These are phyloP conservation scores for Onychomys torridus DNA, from an alignment of 2,797 vertebrate genomes.

Conservation along the genomic window DNA sequence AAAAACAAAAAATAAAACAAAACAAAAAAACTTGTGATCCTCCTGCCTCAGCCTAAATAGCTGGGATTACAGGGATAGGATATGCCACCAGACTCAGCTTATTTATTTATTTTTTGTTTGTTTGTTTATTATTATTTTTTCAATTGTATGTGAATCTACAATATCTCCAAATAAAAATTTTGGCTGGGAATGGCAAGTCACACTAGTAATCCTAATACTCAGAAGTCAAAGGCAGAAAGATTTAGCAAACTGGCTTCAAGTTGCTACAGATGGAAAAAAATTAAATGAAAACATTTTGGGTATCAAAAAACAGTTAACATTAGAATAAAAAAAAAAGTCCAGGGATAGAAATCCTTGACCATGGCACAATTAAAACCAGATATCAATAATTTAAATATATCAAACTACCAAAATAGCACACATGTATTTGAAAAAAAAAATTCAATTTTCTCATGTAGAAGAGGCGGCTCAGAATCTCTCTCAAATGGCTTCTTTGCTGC, in stretches of 20 bases:
- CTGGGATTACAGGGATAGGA: not conserved
- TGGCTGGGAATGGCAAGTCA: not conserved
- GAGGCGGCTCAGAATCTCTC: constrained; percentile 13
- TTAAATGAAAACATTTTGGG: not conserved
- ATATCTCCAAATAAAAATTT: not conserved
- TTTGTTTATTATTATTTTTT: no score
- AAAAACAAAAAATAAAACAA: no score
- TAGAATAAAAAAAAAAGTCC: not conserved
- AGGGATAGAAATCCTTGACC: not conserved
- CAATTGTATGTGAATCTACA: not conserved
- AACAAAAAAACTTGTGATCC: not conserved
- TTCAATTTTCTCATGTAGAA: not conserved
- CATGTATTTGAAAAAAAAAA: not conserved
- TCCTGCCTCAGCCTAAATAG: not conserved
- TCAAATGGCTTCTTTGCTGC: not conserved
- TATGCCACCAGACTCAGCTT: not conserved
- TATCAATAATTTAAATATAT: not conserved
- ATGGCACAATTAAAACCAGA: not conserved
- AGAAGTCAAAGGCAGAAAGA: not conserved
- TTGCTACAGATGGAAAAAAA: not conserved
- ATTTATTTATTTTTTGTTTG: no score
- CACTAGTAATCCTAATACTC: not conserved
- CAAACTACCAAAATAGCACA: not conserved
- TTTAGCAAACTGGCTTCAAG: not conserved
- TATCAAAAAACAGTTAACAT: not conserved